These are phyloP conservation scores for Salpingus planirostris DNA, from an alignment of 2,888 invertebrate species.

Conservation along the genomic window DNA sequence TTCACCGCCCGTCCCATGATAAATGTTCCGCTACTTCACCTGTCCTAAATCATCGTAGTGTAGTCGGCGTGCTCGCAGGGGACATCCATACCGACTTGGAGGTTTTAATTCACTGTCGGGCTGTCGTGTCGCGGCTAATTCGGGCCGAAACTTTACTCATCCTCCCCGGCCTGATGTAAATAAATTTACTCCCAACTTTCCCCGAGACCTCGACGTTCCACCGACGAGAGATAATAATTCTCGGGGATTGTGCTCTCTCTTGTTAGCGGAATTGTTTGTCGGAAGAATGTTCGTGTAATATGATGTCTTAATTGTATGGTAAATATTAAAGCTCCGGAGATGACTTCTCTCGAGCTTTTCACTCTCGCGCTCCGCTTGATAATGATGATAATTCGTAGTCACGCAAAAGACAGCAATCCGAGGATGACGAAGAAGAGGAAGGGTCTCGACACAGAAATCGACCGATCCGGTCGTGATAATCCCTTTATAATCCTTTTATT, in stretches of 20 bases:
- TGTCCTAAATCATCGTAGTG: conserved; percentile 31
- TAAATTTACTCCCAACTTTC: conserved; percentile 24
- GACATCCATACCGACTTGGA: conserved; percentile 23
- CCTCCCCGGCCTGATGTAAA: conserved; percentile 23
- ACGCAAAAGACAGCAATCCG: too few species aligned
- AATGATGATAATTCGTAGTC: too few species aligned
- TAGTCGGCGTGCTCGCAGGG: conserved; percentile 13
- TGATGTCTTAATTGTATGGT: conserved; percentile 12
- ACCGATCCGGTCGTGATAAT: too few species aligned
- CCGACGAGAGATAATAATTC: conserved; percentile 22
- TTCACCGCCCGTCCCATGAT: conserved; percentile 33
- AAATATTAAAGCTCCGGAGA: conserved; percentile 11
- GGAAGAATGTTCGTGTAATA: conserved; percentile 11
- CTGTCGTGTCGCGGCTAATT: conserved; percentile 29
- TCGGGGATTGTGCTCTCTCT: conserved; percentile 16
- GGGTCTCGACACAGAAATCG: too few species aligned
- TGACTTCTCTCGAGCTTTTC: too few species aligned
- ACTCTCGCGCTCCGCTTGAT: too few species aligned
- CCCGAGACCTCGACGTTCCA: conserved; percentile 9
- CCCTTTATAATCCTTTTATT: too few species aligned
- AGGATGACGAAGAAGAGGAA: too few species aligned
- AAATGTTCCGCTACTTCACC: conserved; percentile 34
- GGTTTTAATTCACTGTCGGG: conserved; percentile 28
- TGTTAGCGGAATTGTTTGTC: conserved; percentile 22
- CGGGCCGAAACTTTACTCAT: conserved; percentile 18